These are phyloP conservation scores for Bagarius yarrelli DNA, from an alignment of 2,113 vertebrate species.

Conservation along the genomic window DNA sequence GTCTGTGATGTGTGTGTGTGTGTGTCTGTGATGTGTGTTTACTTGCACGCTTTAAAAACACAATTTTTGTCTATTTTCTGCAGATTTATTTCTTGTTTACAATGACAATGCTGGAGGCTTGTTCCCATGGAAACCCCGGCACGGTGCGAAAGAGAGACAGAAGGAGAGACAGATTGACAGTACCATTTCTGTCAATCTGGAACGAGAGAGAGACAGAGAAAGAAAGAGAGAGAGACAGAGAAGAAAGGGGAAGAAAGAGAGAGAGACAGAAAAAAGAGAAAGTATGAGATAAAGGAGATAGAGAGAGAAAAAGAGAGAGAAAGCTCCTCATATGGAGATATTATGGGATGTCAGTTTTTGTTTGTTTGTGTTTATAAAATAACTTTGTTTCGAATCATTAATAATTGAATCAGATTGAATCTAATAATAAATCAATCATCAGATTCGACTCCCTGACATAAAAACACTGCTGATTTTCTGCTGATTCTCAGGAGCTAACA, in stretches of 20 bases:
- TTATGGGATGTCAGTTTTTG: not conserved
- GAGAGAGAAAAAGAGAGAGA: slow-evolving; percentile 36
- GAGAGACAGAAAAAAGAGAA: no score
- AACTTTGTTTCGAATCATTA: no score
- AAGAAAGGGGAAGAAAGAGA: slow-evolving; percentile 34
- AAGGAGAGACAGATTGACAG: not conserved
- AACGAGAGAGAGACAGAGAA: slow-evolving; percentile 39
- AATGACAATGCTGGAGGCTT: slow-evolving; percentile 57
- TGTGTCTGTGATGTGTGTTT: not conserved
- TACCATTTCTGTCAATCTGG: no score
- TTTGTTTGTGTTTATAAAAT: not conserved
- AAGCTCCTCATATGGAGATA: not conserved
- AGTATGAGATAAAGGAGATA: no score
- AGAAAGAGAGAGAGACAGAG: slow-evolving; percentile 11
- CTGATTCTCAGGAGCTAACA: not conserved
- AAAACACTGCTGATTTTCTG: not conserved
- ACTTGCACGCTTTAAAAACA: no score
- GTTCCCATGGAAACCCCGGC: slow-evolving; percentile 64
- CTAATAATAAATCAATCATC: not conserved
- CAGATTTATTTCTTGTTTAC: slow-evolving; percentile 40
- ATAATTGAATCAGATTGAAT: not conserved
- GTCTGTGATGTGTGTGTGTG: not conserved
- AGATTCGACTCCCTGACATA: not conserved
- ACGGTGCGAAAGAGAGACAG: slow-evolving; percentile 41
- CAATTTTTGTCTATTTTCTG: not conserved